Evolutionary conservation across 2,113 vertebrate genomes (phyloP), one percentile per base, ranked within the genome.

Genomic region (Maccullochella peelii): DNA sequence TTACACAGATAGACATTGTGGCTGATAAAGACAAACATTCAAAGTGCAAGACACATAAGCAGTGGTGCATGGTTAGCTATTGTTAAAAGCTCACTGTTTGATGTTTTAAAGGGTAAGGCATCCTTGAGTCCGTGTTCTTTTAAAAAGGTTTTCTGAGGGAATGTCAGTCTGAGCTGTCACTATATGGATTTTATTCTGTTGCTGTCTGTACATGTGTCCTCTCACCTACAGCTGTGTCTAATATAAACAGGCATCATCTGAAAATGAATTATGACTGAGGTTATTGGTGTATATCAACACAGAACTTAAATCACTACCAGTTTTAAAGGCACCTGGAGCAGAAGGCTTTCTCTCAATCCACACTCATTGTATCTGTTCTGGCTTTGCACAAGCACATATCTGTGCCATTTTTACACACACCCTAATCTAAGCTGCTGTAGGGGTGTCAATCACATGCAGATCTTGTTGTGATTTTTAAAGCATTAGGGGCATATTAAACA

Each of bases 11-110:
- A 92, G 92, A 95, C 94, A 95, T 94, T 93, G 94, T 92, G 84
- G 88, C 88, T 94, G 87, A 88, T 94, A 80, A 90, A 84, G 90
- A 93, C 93, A 95, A 81, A 95, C 84, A 94, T 92, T 95, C 93
- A 96, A 95, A 95, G 92, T 85, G 94, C 95, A 96, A 96, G 90
- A 96, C 90, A 91, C 89, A 91, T 89, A 96, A 96, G 96, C 95
- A 86, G 83, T 92, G 86, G 86, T 93, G 92, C 86, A 18, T 84
- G 78, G 94, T 95, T 94, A 95, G 94, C 81, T 79, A 62, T 92
- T 87, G 94, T 95, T 91, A 95, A 92, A 90, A 91, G 92, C 83
- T 94, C 50, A 27, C 20, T 81, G 59, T 71, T 33, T 83, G 77
- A 40, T 33, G 50, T 27, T 68, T 82, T 73, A 21, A 79, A 67